Base-by-base conservation (phyloP, 2,113 vertebrate species). In the Cardinalis cardinalis region DNA sequence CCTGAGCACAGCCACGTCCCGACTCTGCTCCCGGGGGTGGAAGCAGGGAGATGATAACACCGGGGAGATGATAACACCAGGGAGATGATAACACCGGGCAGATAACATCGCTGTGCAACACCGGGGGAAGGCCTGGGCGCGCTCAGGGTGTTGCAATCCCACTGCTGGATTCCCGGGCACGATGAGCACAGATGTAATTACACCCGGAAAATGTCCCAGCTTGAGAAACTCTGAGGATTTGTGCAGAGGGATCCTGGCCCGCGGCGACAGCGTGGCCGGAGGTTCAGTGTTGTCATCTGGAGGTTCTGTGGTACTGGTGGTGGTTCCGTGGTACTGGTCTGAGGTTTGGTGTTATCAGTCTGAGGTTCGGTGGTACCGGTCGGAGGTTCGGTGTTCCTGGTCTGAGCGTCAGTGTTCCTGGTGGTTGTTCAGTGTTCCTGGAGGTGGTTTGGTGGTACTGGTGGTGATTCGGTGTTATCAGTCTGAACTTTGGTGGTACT, bases 191-290 rank as follows among this genome's bases (percentile, higher is more conserved):
- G 69, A 87, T 68, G 7, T 66, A 59, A 78, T 81, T 81, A 77
- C 86, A 48, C 40, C 43, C 36, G 19, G 65, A 77, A 71, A 76
- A 90, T 8, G 34, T 15, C 51, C 8, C 17, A 51, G 53, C 53
- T n/a, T 18, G 41, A 78, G 74, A 58, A 28, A 31, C 76, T 61
- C 6, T 23, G 53, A 18, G 64, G 19, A 1, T 32, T 44, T 9
- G 6, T 21, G 60, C 2, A 2, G 56, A 51, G 8, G 65, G 60
- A 51, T 18, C 31, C 20, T 0, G 0, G 55, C 55, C 29, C 20
- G 13, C 0, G 1, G 55, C 4, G 4, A 86, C 23, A 88, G 25
- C 0, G 3, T 12, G 64, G 32, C 38, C 23, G 4, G 9, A 31
- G 31, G 28, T 29, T n/a, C 29, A 66, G 41, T 41, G 52, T 7